Evolutionary conservation across 53 echinoderm and acorn worm species (phyloP).

Genomic region (Pentamera pediparva): DNA sequence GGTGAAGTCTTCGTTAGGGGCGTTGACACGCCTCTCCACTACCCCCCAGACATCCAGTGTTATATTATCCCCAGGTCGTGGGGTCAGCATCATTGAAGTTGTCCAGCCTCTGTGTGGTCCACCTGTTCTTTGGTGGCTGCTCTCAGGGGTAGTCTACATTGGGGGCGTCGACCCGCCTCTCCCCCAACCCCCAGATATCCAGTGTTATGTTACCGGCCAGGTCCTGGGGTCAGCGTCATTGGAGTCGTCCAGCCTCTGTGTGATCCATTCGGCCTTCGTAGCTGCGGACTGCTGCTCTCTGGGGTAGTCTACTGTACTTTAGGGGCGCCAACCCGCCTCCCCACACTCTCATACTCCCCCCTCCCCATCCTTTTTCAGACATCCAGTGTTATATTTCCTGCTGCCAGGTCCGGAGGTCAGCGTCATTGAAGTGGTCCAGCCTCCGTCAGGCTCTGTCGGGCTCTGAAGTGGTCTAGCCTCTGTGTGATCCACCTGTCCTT

Average conservation of each 20-base stretch:
- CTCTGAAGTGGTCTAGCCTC: slow-evolving; percentile 76
- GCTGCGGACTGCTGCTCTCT: too few relatives aligned
- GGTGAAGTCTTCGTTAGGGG: too few relatives aligned
- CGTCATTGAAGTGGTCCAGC: slow-evolving; percentile 85
- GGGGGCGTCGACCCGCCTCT: slow-evolving; percentile 58
- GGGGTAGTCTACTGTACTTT: too few relatives aligned
- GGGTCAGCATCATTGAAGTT: slow-evolving; percentile 85
- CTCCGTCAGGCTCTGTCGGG: slow-evolving; percentile 70
- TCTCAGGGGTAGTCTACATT: slow-evolving; percentile 6
- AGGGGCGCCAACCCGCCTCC: too few relatives aligned
- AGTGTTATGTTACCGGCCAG: too few relatives aligned
- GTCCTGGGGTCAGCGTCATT: slow-evolving; percentile 74
- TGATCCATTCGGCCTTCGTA: slow-evolving; percentile 72
- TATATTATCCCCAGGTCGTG: slow-evolving; percentile 75
- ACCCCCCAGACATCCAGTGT: too few relatives aligned
- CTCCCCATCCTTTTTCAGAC: too few relatives aligned
- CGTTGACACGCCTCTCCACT: too few relatives aligned
- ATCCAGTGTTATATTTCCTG: too few relatives aligned
- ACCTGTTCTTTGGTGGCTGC: slow-evolving; percentile 63
- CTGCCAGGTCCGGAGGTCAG: slow-evolving; percentile 70
- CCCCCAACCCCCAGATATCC: too few relatives aligned
- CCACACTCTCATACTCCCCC: too few relatives aligned
- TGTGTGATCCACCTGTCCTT: slow-evolving; percentile 83
- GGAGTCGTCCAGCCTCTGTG: slow-evolving; percentile 77
- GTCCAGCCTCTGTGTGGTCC: slow-evolving; percentile 73